phyloP scores from a whole-genome alignment of 2,797 vertebrate species.

The Garrulus glandarius region DNA sequence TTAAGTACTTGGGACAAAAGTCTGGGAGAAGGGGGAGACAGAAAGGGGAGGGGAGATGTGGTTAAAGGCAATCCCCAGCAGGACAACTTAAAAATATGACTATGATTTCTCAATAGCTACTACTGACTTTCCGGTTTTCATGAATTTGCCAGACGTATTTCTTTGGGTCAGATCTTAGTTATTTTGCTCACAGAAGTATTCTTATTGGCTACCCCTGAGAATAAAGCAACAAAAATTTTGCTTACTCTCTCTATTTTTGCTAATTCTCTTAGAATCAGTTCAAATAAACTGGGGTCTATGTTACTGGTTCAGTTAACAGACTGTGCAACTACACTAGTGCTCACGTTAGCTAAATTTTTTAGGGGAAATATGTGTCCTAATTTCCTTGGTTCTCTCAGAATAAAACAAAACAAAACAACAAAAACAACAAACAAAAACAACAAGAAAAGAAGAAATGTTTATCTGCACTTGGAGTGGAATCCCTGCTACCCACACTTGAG shows the following conservation, averaged over 20 bases:
- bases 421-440: background rate
- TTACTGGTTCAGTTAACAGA: background rate
- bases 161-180: conserved; percentile 1
- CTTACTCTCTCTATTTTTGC: conserved; percentile 21
- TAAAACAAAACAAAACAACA: background rate
- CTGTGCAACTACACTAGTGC: background rate
- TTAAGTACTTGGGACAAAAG: conserved; percentile 52
- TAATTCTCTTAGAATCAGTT: background rate
- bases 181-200: background rate
- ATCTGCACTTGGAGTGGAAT: background rate
- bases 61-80: conserved; percentile 43
- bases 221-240: conserved; percentile 10
- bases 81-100: conserved; percentile 38
- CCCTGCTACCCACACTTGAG: background rate
- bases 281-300: background rate
- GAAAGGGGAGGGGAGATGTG: conserved; percentile 4
- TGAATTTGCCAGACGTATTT: conserved; percentile 51
- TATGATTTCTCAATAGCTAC: conserved; percentile 52
- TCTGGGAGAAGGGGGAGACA: background rate
- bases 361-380: background rate
- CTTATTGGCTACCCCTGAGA: background rate
- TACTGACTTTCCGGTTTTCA: conserved; percentile 61
- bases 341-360: background rate
- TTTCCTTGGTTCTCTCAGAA: background rate
- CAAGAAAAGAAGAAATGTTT: background rate